phyloP scores from a whole-genome alignment of 2,113 vertebrate species.

The Hystrix brachyura region DNA sequence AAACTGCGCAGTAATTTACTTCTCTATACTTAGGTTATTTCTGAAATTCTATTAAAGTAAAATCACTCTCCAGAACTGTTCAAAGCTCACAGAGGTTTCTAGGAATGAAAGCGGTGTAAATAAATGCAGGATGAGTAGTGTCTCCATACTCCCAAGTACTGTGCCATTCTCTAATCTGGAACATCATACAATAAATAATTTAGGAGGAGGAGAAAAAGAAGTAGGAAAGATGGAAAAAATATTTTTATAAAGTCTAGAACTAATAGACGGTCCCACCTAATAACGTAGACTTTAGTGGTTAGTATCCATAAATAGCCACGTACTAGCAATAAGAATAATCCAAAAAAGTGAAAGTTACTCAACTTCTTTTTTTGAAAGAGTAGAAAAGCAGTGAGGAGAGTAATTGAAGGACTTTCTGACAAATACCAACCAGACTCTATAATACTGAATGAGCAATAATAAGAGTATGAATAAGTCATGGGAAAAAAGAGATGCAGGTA shows the following conservation, averaged over 20 bases:
- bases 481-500: neutral
- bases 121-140: neutral
- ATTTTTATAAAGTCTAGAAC: neutral
- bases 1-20: neutral
- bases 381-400: neutral
- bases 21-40: conserved; percentile 49
- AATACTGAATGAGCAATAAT: neutral
- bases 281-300: neutral
- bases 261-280: neutral
- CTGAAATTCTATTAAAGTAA: conserved; percentile 52
- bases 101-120: neutral
- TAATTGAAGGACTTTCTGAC: neutral
- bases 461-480: neutral
- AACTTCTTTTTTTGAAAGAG: neutral
- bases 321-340: neutral
- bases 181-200: neutral
- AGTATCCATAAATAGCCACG: neutral
- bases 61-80: conserved; percentile 30
- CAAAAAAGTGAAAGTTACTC: neutral
- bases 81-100: neutral
- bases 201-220: neutral
- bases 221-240: neutral
- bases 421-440: neutral
- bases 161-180: neutral
- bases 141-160: neutral